Percentiles rank a stretch among this genome's conserved stretches.
Evolutionary conservation across 2,797 vertebrate species (phyloP).

Genomic region (Myoxocephalus aenaeus): DNA sequence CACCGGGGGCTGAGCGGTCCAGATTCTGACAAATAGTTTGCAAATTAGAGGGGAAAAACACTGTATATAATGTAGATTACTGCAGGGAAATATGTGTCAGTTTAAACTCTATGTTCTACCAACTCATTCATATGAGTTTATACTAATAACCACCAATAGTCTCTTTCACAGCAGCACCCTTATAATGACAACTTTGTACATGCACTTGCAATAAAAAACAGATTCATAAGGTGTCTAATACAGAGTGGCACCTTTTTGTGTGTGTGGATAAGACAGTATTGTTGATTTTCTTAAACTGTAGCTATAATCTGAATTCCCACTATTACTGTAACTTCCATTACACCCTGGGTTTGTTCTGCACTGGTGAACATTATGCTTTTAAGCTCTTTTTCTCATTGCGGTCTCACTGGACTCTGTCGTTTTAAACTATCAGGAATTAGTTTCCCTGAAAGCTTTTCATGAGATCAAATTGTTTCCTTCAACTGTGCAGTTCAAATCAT

Average conservation of each 20-base stretch:
- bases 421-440: background rate
- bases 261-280: background rate
- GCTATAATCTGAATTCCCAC: background rate
- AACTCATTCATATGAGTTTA: background rate
- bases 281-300: background rate
- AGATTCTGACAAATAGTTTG: conserved; percentile 24
- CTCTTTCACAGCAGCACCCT: background rate
- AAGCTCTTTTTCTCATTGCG: background rate
- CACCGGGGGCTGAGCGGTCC: conserved; percentile 12
- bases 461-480: background rate
- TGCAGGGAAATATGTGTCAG: background rate
- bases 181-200: background rate
- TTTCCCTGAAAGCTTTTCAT: background rate
- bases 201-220: background rate
- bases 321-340: background rate
- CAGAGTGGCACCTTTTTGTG: background rate
- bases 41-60: background rate
- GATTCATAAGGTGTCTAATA: background rate
- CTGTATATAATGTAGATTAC: background rate
- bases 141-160: background rate
- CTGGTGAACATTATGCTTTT: background rate
- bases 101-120: background rate
- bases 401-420: background rate
- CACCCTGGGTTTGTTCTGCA: background rate
- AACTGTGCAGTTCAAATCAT: conserved; percentile 22